Conservation (phyloP, 2,888 invertebrate genomes). For the Synanthedon vespiformis region DNA sequence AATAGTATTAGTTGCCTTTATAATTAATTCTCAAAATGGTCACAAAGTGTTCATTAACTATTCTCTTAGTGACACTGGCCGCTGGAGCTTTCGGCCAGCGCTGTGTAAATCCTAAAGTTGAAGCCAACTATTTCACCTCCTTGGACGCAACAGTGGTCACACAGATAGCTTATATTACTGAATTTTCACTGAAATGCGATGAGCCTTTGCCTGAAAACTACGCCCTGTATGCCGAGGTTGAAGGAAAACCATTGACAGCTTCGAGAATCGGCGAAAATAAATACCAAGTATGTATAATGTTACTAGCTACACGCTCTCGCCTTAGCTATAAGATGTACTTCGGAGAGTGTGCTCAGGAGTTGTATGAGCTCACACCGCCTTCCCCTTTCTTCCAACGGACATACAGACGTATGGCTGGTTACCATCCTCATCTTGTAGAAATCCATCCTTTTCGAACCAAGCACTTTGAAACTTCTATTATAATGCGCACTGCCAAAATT, state of each 20-base stretch:
- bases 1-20: background rate
- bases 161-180: slow-evolving; percentile 90
- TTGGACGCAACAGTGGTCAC: slow-evolving; percentile 92
- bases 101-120: slow-evolving; percentile 74
- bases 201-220: slow-evolving; percentile 73
- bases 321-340: too few relatives aligned
- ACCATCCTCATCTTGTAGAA: too few relatives aligned
- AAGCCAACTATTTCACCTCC: slow-evolving; percentile 88
- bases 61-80: slow-evolving; percentile 31
- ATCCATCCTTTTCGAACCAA: too few relatives aligned
- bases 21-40: slow-evolving; percentile 40
- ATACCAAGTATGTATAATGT: slow-evolving; percentile 80
- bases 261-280: slow-evolving; percentile 81
- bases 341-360: too few relatives aligned
- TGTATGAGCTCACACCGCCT: too few relatives aligned
- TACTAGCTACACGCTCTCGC: too few relatives aligned
- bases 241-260: slow-evolving; percentile 86
- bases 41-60: slow-evolving; percentile 42
- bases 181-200: slow-evolving; percentile 87
- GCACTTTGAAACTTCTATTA: too few relatives aligned
- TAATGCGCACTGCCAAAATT: too few relatives aligned
- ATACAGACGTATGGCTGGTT: too few relatives aligned
- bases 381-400: too few relatives aligned
- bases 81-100: slow-evolving; percentile 33
- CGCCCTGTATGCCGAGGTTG: slow-evolving; percentile 89